Base-by-base conservation (phyloP, 2,797 vertebrate species). In the Dryobates pubescens region DNA sequence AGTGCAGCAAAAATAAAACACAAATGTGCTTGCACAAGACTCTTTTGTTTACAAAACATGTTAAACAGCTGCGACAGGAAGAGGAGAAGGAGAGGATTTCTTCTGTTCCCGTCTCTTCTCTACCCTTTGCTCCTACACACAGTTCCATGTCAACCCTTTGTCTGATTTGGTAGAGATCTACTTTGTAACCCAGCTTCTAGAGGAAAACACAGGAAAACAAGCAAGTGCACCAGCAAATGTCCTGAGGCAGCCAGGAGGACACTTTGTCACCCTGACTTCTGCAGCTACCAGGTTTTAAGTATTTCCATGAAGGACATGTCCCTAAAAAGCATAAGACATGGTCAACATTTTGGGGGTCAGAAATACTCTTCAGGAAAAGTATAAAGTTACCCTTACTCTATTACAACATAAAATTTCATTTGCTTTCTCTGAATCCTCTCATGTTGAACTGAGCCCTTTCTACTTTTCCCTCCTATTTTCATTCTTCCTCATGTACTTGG, bases 1-100 rank as follows among this genome's bases (percentile, higher is more conserved):
- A 22, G 2, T 7, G 2, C 13, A 74, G 45, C 13, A 45, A 62
- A 78, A 83, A 43, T 10, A 58, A 81, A 78, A 26, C 7, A 15
- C 3, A 1, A 45, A 15, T 10, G 12, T 54, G 32, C 9, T 13
- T 73, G 8, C 19, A 61, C 26, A 12, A 49, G 3, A 7, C n/a
- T 76, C 0, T 0, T 68, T 86, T 69, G 3, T 89, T 81, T 59
- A 34, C 0, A 43, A 43, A 43, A 43, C 41, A 3, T n/a, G 4
- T 68, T 70, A 32, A 64, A 83, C 15, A 82, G 17, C 3, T 1
- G 0, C 13, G 7, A 14, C 19, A 57, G 6, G 57, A 88, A 92
- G 8, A 43, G 3, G 29, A 82, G 68, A 72, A 80, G 15, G 9
- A 41, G 23, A 67, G 5, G 27, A 43, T 63, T 51, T 65, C 43